Evolutionary conservation across 2,113 vertebrate species (phyloP).

Genomic region (Argyrosomus japonicus): DNA sequence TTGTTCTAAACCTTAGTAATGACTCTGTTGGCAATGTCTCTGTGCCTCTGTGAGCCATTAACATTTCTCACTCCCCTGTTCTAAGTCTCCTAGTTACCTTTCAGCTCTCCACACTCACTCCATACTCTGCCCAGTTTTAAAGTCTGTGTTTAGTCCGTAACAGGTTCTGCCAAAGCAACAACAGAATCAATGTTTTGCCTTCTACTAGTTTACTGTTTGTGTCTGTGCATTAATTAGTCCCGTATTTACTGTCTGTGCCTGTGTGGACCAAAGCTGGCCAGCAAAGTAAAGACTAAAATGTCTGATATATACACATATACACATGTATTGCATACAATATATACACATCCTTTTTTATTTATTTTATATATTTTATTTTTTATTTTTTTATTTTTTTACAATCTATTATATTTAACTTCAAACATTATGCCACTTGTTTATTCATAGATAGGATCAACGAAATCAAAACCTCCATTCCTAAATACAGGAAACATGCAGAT

Average conservation of each 20-base stretch:
- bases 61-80: conserved; percentile 7
- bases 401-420: not conserved
- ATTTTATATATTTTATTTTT: no score
- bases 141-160: conserved; percentile 29
- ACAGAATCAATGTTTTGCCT: not conserved
- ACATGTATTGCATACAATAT: not conserved
- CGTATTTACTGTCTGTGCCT: not conserved
- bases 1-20: not conserved
- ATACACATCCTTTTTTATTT: not conserved
- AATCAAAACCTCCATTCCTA: not conserved
- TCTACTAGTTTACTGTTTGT: not conserved
- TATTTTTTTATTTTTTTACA: not conserved
- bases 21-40: not conserved
- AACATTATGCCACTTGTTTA: not conserved
- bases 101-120: not conserved
- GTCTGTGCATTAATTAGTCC: conserved; percentile 16
- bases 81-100: conserved; percentile 23
- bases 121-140: not conserved
- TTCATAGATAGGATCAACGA: not conserved
- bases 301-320: no score
- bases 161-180: conserved; percentile 1
- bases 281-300: not conserved
- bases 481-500: not conserved
- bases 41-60: not conserved
- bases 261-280: not conserved